These are phyloP conservation scores for Probosciger aterrimus DNA, from an alignment of 2,113 vertebrate species.

Conservation along the genomic window DNA sequence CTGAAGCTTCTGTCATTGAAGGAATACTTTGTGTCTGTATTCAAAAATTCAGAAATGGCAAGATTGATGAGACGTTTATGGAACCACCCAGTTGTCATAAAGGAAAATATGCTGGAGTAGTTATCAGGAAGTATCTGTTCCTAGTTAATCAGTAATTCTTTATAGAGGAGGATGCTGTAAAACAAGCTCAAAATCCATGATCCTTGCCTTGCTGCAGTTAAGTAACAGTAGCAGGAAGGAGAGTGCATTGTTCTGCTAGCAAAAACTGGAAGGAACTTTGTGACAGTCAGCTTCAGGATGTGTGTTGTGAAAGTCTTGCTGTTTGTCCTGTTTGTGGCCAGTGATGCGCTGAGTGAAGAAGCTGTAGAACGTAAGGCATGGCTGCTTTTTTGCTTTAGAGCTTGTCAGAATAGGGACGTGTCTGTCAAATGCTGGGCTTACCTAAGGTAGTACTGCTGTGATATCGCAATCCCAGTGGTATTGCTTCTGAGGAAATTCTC, in stretches of 20 bases:
- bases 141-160: conserved; percentile 62
- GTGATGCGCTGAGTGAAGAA: not conserved
- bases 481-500: not conserved
- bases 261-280: not conserved
- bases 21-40: not conserved
- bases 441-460: not conserved
- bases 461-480: rapidly evolving
- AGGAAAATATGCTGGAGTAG: not conserved
- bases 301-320: not conserved
- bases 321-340: conserved; percentile 9
- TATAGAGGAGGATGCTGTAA: conserved; percentile 3
- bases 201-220: not conserved
- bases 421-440: not conserved
- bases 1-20: not conserved
- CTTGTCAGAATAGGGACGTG: not conserved
- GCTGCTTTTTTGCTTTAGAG: not conserved
- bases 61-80: not conserved
- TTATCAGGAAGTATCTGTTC: not conserved
- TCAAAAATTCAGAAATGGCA: not conserved
- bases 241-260: not conserved
- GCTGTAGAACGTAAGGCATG: conserved; percentile 30
- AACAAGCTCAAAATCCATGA: conserved; percentile 56
- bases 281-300: not conserved
- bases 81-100: not conserved
- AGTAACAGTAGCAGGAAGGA: not conserved